Percentiles rank a stretch among this genome's conserved stretches.
Evolutionary conservation across 30 jellyfish, hydroid and myxozoan genomes (phyloP).

Genomic region (Turritopsis rubra): DNA sequence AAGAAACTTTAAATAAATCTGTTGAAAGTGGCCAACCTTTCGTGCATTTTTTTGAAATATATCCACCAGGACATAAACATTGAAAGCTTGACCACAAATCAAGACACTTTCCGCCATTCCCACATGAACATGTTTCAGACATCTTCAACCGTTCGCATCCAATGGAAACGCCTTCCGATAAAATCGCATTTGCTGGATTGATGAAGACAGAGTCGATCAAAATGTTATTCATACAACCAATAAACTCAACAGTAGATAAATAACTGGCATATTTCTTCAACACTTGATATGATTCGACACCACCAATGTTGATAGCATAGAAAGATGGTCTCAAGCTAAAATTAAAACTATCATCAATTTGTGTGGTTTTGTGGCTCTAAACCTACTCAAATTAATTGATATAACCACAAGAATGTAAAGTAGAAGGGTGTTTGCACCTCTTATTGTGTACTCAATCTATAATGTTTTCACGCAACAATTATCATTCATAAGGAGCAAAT

Average conservation of each 20-base stretch:
- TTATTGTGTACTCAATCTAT: too few species aligned
- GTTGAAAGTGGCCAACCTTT: conserved; percentile 44
- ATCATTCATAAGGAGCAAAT: too few species aligned
- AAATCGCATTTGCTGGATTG: conserved; percentile 1
- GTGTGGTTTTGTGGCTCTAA: too few species aligned
- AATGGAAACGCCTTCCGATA: conserved; percentile 27
- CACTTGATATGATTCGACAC: background rate
- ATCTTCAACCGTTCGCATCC: conserved; percentile 61
- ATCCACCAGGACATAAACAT: conserved; percentile 67
- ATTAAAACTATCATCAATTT: background rate
- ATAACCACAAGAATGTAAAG: too few species aligned
- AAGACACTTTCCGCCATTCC: conserved; percentile 45
- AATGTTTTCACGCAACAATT: too few species aligned
- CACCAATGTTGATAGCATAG: conserved; percentile 7
- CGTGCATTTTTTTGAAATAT: conserved; percentile 44
- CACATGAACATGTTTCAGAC: conserved; percentile 29
- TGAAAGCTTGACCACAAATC: conserved; percentile 54
- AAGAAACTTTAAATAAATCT: background rate
- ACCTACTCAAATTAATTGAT: too few species aligned
- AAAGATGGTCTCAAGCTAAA: background rate
- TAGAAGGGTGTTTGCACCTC: too few species aligned
- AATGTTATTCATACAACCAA: conserved; percentile 19
- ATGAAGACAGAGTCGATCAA: background rate
- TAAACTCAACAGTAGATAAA: conserved; percentile 15
- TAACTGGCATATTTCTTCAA: background rate